phyloP scores from a whole-genome alignment of 2,113 vertebrate species.

The Thamnophis sirtalis region DNA sequence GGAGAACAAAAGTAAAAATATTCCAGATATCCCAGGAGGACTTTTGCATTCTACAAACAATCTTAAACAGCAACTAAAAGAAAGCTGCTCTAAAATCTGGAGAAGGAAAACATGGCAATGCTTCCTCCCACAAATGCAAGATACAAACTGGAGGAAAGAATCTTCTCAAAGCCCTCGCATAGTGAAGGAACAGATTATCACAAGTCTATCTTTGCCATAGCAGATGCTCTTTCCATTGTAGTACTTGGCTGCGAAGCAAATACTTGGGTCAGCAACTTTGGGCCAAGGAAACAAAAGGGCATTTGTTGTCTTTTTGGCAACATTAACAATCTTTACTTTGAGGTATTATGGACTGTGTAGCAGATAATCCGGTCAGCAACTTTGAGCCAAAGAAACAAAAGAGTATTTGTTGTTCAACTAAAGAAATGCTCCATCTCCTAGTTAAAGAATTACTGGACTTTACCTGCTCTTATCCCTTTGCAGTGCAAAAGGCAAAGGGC shows the following conservation, averaged over 20 bases:
- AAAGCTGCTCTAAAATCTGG: background rate
- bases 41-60: background rate
- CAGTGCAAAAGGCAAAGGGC: conserved; percentile 59
- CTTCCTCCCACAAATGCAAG: background rate
- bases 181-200: background rate
- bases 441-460: conserved; percentile 64
- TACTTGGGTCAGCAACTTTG: conserved; percentile 41
- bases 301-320: background rate
- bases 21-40: background rate
- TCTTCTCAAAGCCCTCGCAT: background rate
- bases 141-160: background rate
- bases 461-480: conserved; percentile 51
- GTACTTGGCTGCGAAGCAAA: conserved; percentile 19
- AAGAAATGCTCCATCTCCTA: conserved; percentile 44
- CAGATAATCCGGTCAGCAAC: conserved; percentile 45
- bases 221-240: background rate
- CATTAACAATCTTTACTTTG: background rate
- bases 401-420: conserved; percentile 44
- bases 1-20: background rate
- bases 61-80: background rate
- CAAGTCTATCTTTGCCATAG: background rate
- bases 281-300: conserved; percentile 23
- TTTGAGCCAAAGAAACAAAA: conserved; percentile 44
- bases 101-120: background rate
- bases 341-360: background rate